A percentile compares a stretch with the other conserved stretches of the same genome.
Evolutionary conservation across 2,113 vertebrate species (phyloP).

Genomic region (Erythrolamprus reginae): DNA sequence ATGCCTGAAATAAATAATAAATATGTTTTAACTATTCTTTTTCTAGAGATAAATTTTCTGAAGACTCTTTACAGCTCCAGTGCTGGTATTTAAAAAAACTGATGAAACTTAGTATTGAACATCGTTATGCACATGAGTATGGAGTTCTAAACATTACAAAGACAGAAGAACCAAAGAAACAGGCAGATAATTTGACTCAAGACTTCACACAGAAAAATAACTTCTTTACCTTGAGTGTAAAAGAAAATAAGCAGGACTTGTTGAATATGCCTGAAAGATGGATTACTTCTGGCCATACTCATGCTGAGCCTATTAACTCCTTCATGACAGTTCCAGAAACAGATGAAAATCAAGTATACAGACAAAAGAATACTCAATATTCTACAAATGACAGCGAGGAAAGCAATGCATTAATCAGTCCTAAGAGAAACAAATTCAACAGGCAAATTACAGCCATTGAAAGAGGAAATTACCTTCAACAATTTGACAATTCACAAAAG

Average conservation of each 20-base stretch:
- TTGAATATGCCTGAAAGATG: slow-evolving; percentile 51
- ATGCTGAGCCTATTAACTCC: slow-evolving; percentile 38
- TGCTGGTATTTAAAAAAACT: slow-evolving; percentile 69
- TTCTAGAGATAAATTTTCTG: slow-evolving; percentile 58
- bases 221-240: slow-evolving; percentile 34
- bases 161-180: slow-evolving; percentile 48
- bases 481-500: slow-evolving; percentile 43
- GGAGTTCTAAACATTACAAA: slow-evolving; percentile 54
- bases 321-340: slow-evolving; percentile 39
- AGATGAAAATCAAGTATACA: slow-evolving; percentile 45
- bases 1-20: background rate
- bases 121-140: slow-evolving; percentile 76
- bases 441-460: slow-evolving; percentile 23
- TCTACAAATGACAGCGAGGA: slow-evolving; percentile 32
- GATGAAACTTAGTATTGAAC: slow-evolving; percentile 76
- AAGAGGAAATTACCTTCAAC: slow-evolving; percentile 22
- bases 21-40: background rate
- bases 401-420: slow-evolving; percentile 14
- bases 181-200: slow-evolving; percentile 38
- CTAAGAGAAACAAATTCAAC: background rate
- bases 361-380: slow-evolving; percentile 28
- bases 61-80: slow-evolving; percentile 55
- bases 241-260: slow-evolving; percentile 48
- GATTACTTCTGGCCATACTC: slow-evolving; percentile 41
- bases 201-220: slow-evolving; percentile 42